phyloP scores from a whole-genome alignment of 2,113 vertebrate genomes.

The Condylura cristata region DNA sequence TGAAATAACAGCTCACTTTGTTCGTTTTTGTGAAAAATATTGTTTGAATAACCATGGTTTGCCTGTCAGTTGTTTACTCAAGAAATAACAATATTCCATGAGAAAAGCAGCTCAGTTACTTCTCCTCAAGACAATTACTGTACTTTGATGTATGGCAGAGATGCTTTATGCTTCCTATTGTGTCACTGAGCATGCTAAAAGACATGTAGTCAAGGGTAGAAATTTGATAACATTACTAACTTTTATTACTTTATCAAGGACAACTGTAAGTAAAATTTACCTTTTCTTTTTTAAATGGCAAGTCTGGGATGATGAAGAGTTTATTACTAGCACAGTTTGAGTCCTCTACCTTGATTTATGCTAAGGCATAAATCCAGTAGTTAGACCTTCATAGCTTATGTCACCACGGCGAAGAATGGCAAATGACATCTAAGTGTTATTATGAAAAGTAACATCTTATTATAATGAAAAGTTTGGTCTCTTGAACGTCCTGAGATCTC shows the following conservation, averaged over 20 bases:
- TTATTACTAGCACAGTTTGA: not conserved
- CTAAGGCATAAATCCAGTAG: not conserved
- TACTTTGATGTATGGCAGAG: not conserved
- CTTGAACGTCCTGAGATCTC: not conserved
- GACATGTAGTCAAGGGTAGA: not conserved
- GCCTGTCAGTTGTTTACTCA: not conserved
- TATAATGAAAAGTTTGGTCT: slow-evolving; percentile 1
- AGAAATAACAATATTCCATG: not conserved
- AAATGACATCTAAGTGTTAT: not conserved
- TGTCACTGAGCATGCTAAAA: slow-evolving; percentile 18
- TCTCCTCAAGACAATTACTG: not conserved
- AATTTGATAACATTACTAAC: slow-evolving; percentile 22
- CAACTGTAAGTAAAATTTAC: not conserved
- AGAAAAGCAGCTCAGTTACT: not conserved
- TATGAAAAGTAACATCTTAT: slow-evolving; percentile 5
- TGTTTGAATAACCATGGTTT: slow-evolving; percentile 38
- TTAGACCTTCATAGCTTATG: not conserved
- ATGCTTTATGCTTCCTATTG: slow-evolving; percentile 11
- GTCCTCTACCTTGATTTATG: not conserved
- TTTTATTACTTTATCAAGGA: slow-evolving; percentile 2
- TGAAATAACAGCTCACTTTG: too few species aligned
- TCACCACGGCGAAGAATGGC: not conserved
- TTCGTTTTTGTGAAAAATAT: not conserved
- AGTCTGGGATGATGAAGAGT: not conserved
- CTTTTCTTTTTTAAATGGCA: not conserved